Percentiles rank a stretch among this genome's conserved stretches.
Evolutionary conservation across 1,140 invertebrate species (phyloP).

Genomic region (Nylanderia fulva): DNA sequence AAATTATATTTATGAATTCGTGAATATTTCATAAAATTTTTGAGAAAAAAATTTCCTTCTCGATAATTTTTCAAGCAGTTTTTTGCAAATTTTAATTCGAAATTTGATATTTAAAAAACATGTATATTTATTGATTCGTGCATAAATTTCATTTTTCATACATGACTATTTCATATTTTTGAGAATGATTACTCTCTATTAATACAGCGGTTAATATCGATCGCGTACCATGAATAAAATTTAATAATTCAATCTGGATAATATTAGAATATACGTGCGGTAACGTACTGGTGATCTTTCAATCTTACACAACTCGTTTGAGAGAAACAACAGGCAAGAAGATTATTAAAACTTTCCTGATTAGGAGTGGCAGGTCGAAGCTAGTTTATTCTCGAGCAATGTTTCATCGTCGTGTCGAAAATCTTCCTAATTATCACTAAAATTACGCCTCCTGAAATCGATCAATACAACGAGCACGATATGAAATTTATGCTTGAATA

Average conservation of each 20-base stretch:
- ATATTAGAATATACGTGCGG: slow-evolving; percentile 33
- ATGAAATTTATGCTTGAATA: slow-evolving; percentile 54
- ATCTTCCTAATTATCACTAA: slow-evolving; percentile 65
- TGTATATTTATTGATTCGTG: not conserved
- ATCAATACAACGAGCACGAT: slow-evolving; percentile 16
- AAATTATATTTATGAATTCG: too few species aligned
- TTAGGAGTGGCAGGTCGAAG: slow-evolving; percentile 53
- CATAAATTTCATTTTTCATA: not conserved
- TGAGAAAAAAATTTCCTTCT: too few species aligned
- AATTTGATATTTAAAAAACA: not conserved
- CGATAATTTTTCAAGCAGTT: too few species aligned
- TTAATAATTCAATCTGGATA: slow-evolving; percentile 57
- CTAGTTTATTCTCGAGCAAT: slow-evolving; percentile 18
- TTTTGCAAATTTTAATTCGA: not conserved
- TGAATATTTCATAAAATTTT: too few species aligned
- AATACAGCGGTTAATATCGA: slow-evolving; percentile 6
- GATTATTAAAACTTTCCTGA: slow-evolving; percentile 59
- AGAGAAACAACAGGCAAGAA: slow-evolving; percentile 60
- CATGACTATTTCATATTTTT: slow-evolving; percentile 16
- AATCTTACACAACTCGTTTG: slow-evolving; percentile 54
- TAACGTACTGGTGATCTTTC: slow-evolving; percentile 38
- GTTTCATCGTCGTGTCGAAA: slow-evolving; percentile 52
- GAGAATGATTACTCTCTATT: not conserved
- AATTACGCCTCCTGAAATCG: not conserved
- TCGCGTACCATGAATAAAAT: not conserved